Percentiles rank a stretch among this genome's conserved stretches.
Evolutionary conservation across 2,888 invertebrate genomes (phyloP).

Genomic region (Oligia latruncula): DNA sequence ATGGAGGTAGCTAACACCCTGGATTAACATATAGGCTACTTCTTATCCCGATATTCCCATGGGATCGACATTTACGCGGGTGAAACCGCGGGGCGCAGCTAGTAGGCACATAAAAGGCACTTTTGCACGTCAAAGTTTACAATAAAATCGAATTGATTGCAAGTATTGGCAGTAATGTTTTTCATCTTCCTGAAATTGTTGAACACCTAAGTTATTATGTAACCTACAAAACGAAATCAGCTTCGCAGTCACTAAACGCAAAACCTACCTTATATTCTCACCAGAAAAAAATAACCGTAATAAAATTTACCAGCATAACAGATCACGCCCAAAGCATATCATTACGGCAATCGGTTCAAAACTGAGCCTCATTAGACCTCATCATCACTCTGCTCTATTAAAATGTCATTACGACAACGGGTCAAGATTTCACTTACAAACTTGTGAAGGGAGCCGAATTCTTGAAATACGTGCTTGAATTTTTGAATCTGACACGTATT

Average conservation of each 20-base stretch:
- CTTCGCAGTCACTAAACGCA: neutral
- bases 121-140: too few species aligned
- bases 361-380: conserved; percentile 59
- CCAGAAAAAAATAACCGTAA: conserved; percentile 39
- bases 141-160: neutral
- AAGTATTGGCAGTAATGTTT: neutral
- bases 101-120: too few species aligned
- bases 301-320: conserved; percentile 59
- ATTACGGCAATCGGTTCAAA: conserved; percentile 60
- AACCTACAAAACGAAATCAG: neutral
- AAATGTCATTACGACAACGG: conserved; percentile 60
- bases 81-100: too few species aligned
- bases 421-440: conserved; percentile 62
- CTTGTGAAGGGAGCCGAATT: conserved; percentile 52
- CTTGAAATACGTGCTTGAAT: conserved; percentile 58
- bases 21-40: too few species aligned
- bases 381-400: conserved; percentile 58
- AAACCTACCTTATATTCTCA: conserved; percentile 13
- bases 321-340: conserved; percentile 56
- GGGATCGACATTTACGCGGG: too few species aligned
- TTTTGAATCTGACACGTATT: conserved; percentile 51
- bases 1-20: too few species aligned
- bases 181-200: neutral
- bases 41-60: too few species aligned
- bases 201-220: neutral